Conservation (phyloP, 2,888 invertebrate species). For the Stenoptilia bipunctidactyla region DNA sequence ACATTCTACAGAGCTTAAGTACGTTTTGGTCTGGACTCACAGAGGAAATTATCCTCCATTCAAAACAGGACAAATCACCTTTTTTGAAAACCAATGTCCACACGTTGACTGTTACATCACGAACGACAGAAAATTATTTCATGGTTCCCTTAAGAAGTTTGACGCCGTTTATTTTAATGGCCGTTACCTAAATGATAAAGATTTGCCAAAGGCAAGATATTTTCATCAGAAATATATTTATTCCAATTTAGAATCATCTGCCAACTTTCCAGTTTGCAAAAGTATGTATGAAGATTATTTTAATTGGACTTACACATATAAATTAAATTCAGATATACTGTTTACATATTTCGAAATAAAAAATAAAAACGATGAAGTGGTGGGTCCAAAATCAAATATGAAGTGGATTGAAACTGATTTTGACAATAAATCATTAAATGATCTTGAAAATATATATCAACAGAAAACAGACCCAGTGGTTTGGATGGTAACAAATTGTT, state of each 20-base stretch:
- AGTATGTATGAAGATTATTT: conserved; percentile 40
- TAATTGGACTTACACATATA: conserved; percentile 57
- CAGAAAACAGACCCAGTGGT: conserved; percentile 49
- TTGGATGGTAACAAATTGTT: conserved; percentile 58
- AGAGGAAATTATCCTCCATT: conserved; percentile 38
- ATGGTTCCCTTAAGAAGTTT: conserved; percentile 33
- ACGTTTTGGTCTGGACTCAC: conserved; percentile 50
- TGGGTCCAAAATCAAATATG: conserved; percentile 40
- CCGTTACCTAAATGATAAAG: conserved; percentile 15
- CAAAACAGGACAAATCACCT: conserved; percentile 29
- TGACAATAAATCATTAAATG: conserved; percentile 21
- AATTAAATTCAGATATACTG: conserved; percentile 48
- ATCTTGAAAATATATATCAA: conserved; percentile 21
- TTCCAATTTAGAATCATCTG: conserved; percentile 50
- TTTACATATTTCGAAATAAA: conserved; percentile 38
- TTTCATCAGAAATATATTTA: conserved; percentile 47
- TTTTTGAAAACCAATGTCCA: conserved; percentile 48
- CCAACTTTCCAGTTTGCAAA: conserved; percentile 42
- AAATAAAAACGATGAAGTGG: conserved; percentile 27
- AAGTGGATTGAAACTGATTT: no score
- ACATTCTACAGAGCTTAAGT: conserved; percentile 36
- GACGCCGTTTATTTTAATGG: conserved; percentile 51
- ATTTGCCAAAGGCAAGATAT: conserved; percentile 31
- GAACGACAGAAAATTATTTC: conserved; percentile 27
- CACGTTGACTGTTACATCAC: conserved; percentile 45